Conservation (phyloP, 2,888 invertebrate species). For the Priocnemis perturbator region DNA sequence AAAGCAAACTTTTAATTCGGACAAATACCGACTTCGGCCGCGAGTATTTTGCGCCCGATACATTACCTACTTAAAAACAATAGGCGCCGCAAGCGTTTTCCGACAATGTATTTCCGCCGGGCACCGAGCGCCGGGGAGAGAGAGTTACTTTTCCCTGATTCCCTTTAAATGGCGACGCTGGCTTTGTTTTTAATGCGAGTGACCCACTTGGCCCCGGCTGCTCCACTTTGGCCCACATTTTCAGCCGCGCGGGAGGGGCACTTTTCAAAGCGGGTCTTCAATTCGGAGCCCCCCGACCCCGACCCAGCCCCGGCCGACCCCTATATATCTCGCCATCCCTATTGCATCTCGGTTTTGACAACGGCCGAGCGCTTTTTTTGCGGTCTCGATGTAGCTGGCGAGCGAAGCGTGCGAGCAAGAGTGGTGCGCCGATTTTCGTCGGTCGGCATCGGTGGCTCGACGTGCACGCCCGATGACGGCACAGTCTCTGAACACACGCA, state of each 20-base stretch:
- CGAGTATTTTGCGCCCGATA: slow-evolving; percentile 24
- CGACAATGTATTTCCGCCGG: slow-evolving; percentile 54
- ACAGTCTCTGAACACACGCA: too few species aligned
- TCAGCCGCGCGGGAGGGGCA: slow-evolving; percentile 19
- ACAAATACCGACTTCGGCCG: slow-evolving; percentile 27
- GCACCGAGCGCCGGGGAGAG: slow-evolving; percentile 1
- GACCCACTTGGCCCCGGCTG: slow-evolving; percentile 56
- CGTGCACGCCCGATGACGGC: too few species aligned
- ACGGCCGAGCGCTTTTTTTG: too few species aligned
- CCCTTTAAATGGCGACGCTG: slow-evolving; percentile 55
- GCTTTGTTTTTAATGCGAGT: slow-evolving; percentile 61
- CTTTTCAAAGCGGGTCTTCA: slow-evolving; percentile 9
- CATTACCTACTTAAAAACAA: slow-evolving; percentile 60
- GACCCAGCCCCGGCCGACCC: too few species aligned
- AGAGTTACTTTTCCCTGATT: slow-evolving; percentile 56
- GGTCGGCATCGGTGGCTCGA: too few species aligned
- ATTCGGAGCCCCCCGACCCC: too few species aligned
- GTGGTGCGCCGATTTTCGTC: too few species aligned
- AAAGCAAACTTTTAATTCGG: slow-evolving; percentile 39
- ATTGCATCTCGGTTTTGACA: too few species aligned
- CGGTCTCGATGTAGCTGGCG: too few species aligned
- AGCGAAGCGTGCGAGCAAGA: too few species aligned
- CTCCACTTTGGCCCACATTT: slow-evolving; percentile 47
- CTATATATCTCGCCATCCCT: too few species aligned
- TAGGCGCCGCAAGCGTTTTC: slow-evolving; percentile 52